Conservation (phyloP, 1,140 invertebrate species). For the Ganaspis sp. region DNA sequence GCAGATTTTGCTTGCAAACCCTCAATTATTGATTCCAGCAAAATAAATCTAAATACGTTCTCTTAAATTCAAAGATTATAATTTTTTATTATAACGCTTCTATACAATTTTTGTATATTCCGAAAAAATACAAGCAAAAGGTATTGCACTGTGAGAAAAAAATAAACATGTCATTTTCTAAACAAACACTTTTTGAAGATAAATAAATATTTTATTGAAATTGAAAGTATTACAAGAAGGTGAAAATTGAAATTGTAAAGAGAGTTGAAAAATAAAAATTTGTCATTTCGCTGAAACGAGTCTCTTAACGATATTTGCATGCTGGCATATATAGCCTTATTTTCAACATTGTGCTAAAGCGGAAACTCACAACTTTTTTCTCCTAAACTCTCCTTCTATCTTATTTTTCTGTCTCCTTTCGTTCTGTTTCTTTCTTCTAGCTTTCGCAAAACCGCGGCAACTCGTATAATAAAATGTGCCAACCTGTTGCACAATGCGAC, state of each 20-base stretch:
- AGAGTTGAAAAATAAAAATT: not conserved
- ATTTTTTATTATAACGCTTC: no score
- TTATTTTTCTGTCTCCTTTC: not conserved
- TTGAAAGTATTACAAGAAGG: no score
- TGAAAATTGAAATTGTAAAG: not conserved
- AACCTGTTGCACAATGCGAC: slow-evolving; percentile 38
- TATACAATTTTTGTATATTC: no score
- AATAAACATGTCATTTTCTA: no score
- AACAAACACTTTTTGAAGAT: no score
- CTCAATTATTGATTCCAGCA: no score
- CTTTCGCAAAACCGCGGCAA: slow-evolving; percentile 17
- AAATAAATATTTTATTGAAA: no score
- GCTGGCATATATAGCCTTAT: not conserved
- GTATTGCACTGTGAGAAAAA: no score
- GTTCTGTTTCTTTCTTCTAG: slow-evolving; percentile 6
- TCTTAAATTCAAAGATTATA: no score
- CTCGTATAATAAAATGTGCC: slow-evolving; percentile 39
- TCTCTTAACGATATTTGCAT: not conserved
- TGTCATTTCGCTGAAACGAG: not conserved
- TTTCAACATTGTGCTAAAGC: not conserved
- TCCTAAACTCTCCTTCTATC: not conserved
- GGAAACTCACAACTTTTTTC: slow-evolving; percentile 4
- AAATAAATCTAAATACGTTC: no score
- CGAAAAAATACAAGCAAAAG: no score
- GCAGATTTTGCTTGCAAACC: no score